Conservation (phyloP, 1,140 invertebrate species). For the Alviniconcha marisindica region DNA sequence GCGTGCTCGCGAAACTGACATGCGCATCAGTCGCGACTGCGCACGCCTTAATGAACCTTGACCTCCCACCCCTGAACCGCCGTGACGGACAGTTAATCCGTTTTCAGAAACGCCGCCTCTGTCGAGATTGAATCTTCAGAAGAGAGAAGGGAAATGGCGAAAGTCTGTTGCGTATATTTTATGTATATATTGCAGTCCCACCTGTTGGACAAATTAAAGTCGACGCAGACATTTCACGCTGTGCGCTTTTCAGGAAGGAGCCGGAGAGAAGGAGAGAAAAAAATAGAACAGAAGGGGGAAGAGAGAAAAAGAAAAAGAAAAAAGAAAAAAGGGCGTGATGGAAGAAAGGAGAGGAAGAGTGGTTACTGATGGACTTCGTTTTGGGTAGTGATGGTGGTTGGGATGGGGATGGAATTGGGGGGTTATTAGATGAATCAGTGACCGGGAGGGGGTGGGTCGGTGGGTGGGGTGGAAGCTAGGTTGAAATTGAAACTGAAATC, state of each 20-base stretch:
- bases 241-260: no score
- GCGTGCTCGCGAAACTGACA: constrained; percentile 17
- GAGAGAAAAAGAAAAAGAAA: no score
- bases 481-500: not conserved
- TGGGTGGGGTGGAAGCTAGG: not conserved
- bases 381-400: not conserved
- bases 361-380: no score
- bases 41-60: constrained; percentile 13
- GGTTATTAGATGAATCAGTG: not conserved
- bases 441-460: not conserved
- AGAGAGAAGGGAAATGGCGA: not conserved
- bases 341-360: no score
- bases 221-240: no score
- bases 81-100: not conserved
- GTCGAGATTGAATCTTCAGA: not conserved
- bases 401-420: not conserved
- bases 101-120: not conserved
- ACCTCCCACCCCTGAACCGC: not conserved
- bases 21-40: not conserved
- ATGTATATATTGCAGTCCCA: no score
- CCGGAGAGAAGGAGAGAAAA: no score
- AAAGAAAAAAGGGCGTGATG: no score
- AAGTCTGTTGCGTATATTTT: no score
- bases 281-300: no score
- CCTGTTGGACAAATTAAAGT: no score